Base-by-base conservation (phyloP, 2,113 vertebrate genomes). In the Oncorhynchus masou region DNA sequence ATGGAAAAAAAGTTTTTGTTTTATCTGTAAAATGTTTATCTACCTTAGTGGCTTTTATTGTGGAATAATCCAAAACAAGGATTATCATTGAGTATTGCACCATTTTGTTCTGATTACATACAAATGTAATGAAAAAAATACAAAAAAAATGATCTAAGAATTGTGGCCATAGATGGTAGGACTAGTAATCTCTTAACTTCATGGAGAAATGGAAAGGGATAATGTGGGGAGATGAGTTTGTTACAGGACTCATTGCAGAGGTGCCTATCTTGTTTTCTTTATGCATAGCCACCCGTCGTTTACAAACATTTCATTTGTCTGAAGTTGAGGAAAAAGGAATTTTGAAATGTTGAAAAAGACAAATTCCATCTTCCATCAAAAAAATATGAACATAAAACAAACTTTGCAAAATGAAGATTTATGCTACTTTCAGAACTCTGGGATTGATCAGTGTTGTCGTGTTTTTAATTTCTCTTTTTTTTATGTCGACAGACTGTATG, bases 41-140 rank as follows among this genome's bases (percentile, higher is more conserved):
- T 96, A 96, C 95, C 95, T 96, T 92, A 96, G 95, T 96, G 88
- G 96, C 96, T 97, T 95, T 96, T 95, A 94, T 95, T 91, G 95
- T 95, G 94, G 93, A 96, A 93, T 95, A 94, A 96, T 95, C 94
- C 94, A 91, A 83, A 89, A 90, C 88, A 74, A 79, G 92, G 91
- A 84, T 92, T 93, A 90, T 90, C 91, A 91, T 93, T 92, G 93
- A 96, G 95, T 95, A 95, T 96, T 96, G 95, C 96, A 97, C 96
- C 96, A 81, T 93, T 95, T 94, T 93, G 94, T 95, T 94, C 89
- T 90, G 78, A 81, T 86, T 88, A 86, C 83, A 8, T 16, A 67
- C 70, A 82, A 70, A 89, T 92, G 84, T 82, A 90, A 85, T 88
- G 83, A 86, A 91, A 88, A 84, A 70, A 85, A 87, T 74, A 85